Percentiles rank a stretch among this genome's conserved stretches.
Conservation (phyloP, 2,113 vertebrate species). For the Dunckerocampus dactyliophorus region DNA sequence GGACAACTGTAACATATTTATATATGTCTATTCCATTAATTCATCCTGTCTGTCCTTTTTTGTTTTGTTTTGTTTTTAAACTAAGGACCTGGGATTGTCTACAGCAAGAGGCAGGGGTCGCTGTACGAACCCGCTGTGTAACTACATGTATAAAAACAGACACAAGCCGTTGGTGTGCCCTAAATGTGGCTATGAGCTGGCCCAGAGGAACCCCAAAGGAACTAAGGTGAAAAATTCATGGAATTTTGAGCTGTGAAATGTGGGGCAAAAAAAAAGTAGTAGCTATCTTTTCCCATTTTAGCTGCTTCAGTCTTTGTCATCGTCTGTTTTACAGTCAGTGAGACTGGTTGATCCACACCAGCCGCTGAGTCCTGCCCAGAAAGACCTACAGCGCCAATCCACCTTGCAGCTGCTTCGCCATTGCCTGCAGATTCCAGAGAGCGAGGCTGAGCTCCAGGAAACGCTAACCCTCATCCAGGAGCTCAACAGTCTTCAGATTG, state of each 20-base stretch:
- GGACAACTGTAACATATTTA: no score
- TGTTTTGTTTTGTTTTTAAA: conserved; percentile 3
- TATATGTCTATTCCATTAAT: no score
- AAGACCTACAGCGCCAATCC: conserved; percentile 85
- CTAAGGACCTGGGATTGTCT: conserved; percentile 90
- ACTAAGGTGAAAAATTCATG: conserved; percentile 42
- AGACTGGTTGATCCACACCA: conserved; percentile 73
- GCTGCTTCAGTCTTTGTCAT: neutral
- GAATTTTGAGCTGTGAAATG: no score
- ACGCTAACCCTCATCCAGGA: conserved; percentile 86
- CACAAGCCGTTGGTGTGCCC: conserved; percentile 92
- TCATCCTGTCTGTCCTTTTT: neutral
- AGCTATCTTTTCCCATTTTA: neutral
- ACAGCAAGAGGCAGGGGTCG: conserved; percentile 91
- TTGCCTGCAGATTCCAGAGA: conserved; percentile 87
- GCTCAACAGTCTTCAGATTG: conserved; percentile 85
- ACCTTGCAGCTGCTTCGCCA: conserved; percentile 87
- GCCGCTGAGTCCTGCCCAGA: conserved; percentile 77
- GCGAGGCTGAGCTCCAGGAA: conserved; percentile 85
- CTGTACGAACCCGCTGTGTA: conserved; percentile 92
- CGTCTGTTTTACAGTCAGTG: conserved; percentile 27
- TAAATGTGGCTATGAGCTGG: conserved; percentile 86
- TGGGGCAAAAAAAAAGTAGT: no score
- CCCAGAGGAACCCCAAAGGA: conserved; percentile 79
- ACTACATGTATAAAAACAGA: conserved; percentile 92